Percentiles rank a stretch among this genome's conserved stretches.
Conservation (phyloP, 37 sponge, comb jelly and placozoan species). For the Chondrilla cf. caribensis region DNA sequence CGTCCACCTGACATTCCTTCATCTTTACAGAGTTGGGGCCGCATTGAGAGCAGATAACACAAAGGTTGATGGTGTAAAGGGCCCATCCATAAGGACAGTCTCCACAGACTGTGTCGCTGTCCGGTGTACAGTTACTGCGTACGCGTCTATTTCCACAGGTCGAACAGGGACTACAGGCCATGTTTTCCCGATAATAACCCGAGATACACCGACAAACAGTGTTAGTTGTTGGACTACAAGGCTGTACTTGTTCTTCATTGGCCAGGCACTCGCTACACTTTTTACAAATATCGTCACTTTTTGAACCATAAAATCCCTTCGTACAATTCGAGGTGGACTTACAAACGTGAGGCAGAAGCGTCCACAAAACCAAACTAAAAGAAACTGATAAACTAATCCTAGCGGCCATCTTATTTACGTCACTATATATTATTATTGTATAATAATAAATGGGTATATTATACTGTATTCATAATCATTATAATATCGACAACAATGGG, state of each 20-base stretch:
- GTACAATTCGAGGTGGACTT: too few relatives aligned
- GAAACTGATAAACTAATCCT: too few relatives aligned
- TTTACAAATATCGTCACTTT: neutral
- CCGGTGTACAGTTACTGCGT: neutral
- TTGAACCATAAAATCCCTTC: neutral
- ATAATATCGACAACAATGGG: too few relatives aligned
- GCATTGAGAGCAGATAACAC: constrained; percentile 3
- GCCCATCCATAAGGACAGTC: neutral
- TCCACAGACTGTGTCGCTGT: neutral
- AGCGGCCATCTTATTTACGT: too few relatives aligned
- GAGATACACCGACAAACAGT: neutral
- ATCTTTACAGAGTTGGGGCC: neutral
- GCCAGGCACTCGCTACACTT: neutral
- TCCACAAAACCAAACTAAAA: too few relatives aligned
- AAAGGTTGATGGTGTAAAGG: neutral
- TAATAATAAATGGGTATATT: too few relatives aligned
- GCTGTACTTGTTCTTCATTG: neutral
- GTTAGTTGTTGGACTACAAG: neutral
- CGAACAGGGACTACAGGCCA: neutral
- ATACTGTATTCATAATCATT: too few relatives aligned
- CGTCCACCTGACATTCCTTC: constrained; percentile 2
- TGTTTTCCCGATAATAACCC: neutral
- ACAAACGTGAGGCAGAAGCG: too few relatives aligned
- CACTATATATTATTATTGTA: too few relatives aligned
- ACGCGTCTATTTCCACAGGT: neutral